Evolutionary conservation across 2,888 invertebrate genomes (phyloP).

Genomic region (Apoda limacodes): DNA sequence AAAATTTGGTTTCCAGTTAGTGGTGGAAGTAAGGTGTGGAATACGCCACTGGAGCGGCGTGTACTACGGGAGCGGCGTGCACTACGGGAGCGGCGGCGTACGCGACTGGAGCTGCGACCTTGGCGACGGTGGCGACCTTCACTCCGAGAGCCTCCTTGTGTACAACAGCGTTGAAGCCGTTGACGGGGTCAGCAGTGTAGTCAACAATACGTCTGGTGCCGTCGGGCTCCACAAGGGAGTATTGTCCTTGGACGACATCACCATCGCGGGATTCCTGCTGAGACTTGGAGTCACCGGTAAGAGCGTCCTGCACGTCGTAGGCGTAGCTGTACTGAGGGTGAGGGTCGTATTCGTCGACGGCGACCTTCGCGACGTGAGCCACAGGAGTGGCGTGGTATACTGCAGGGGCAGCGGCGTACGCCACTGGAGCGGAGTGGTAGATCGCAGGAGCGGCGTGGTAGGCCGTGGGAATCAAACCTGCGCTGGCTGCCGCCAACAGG

Average conservation of each 20-base stretch:
- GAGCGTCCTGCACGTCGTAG: conserved; percentile 50
- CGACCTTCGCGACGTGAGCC: conserved; percentile 25
- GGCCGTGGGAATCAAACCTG: conserved; percentile 38
- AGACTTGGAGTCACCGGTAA: conserved; percentile 55
- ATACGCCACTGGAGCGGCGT: conserved; percentile 34
- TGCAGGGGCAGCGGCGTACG: conserved; percentile 26
- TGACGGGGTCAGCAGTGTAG: conserved; percentile 56
- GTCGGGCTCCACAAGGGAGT: conserved; percentile 58
- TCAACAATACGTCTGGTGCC: conserved; percentile 60
- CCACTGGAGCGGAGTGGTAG: conserved; percentile 23
- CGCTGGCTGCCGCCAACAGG: conserved; percentile 46
- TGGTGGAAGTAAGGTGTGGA: conserved; percentile 47
- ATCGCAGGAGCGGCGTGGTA: conserved; percentile 20
- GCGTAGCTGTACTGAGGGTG: conserved; percentile 48
- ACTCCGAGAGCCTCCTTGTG: conserved; percentile 45
- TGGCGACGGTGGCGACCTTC: conserved; percentile 29
- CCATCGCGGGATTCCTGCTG: conserved; percentile 58
- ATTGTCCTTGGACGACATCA: conserved; percentile 58
- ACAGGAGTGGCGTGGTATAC: conserved; percentile 33
- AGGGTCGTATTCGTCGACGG: conserved; percentile 32
- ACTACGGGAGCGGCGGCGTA: conserved; percentile 32
- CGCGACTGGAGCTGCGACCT: conserved; percentile 45
- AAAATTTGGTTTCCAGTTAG: conserved; percentile 42
- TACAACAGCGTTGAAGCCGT: conserved; percentile 64
- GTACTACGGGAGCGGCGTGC: conserved; percentile 22